Evolutionary conservation across 2,797 vertebrate species (phyloP), one percentile per base, ranked within the genome.

Genomic region (Rallus crepitans): DNA sequence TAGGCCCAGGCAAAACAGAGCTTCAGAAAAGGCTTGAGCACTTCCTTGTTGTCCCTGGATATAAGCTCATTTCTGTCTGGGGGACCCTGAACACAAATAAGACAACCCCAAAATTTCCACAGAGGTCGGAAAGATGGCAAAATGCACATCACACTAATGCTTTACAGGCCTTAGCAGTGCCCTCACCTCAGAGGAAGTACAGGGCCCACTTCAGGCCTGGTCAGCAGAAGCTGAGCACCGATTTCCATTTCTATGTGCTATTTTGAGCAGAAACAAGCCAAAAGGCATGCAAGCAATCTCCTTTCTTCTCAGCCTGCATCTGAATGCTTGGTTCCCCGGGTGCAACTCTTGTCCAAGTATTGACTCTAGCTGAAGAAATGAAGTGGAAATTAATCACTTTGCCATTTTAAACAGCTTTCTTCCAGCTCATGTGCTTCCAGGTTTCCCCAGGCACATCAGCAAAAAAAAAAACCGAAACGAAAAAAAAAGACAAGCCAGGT

Each of bases 21-120:
- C n/a, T 31, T 48, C 70, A 18, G 31, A 33, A 48, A 69, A 84
- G 0, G 1, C 76, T 20, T 7, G 5, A 72, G 73, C 0, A 0
- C 2, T 12, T 39, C 42, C 55, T 20, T 3, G 0, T 4, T 6
- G 5, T 4, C 27, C 16, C 66, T 31, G 63, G 13, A 24, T 7
- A 18, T 3, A 35, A 33, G 50, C 45, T 30, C 31, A 16, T 7
- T 57, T 50, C 37, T 19, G 31, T 18, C 28, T 2, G 20, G 75
- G 40, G 30, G 52, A 69, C 16, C 24, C 66, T 23, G 11, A 55
- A 47, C 0, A 48, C 52, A 70, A 82, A 82, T 10, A 28, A 57
- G 31, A 63, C 40, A 28, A 42, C 4, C 24, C 39, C 65, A 28
- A 10, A 18, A 48, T 11, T 37, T 25, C 40, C 35, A 47, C 61